Evolutionary conservation across 2,113 vertebrate genomes (phyloP).

Genomic region (Oncorhynchus keta): DNA sequence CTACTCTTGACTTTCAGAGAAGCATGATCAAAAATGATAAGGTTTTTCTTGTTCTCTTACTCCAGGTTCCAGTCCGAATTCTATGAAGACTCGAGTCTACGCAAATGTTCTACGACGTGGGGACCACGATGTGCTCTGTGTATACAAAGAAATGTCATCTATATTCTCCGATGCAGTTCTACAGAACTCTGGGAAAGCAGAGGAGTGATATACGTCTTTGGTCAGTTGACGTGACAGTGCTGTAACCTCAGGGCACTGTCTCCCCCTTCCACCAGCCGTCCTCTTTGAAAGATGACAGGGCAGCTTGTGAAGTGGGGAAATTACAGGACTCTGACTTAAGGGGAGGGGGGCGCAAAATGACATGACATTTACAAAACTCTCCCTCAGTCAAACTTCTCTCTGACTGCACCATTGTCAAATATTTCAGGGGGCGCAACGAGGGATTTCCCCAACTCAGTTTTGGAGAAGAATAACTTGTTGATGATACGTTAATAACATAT

Average conservation of each 20-base stretch:
- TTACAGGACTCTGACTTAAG: constrained; percentile 1
- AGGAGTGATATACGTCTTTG: constrained; percentile 37
- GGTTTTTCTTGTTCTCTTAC: neutral
- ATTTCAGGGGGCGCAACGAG: neutral
- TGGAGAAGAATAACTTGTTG: neutral
- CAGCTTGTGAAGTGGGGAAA: neutral
- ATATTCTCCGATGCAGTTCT: too few species aligned
- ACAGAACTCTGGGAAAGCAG: constrained; percentile 7
- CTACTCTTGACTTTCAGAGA: neutral
- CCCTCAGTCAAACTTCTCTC: neutral
- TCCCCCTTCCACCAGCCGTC: neutral
- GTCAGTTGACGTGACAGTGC: constrained; percentile 34
- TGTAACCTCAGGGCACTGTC: neutral
- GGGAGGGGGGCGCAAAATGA: neutral
- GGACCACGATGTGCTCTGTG: neutral
- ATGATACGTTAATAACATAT: neutral
- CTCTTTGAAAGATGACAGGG: constrained; percentile 29
- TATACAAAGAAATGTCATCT: too few species aligned
- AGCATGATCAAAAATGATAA: neutral
- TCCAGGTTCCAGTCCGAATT: constrained; percentile 6
- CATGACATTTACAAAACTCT: neutral
- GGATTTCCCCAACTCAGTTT: neutral
- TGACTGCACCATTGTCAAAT: neutral
- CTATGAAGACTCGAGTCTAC: too few species aligned
- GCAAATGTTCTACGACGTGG: too few species aligned